A percentile compares a stretch with the other conserved stretches of the same genome.
Conservation (phyloP, 2,888 invertebrate species). For the Plagiodera versicolora region DNA sequence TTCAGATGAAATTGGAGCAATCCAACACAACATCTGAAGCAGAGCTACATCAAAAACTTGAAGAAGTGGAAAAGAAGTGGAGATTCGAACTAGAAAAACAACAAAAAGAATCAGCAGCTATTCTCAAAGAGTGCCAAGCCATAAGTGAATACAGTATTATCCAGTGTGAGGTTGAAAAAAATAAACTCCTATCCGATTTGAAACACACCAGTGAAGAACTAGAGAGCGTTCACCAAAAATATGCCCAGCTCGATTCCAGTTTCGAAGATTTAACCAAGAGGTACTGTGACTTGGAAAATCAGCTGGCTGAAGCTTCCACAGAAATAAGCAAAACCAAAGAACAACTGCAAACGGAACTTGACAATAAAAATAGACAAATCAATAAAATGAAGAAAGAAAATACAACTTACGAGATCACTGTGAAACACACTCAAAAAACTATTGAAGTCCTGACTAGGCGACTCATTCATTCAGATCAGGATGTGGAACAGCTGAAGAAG, state of each 20-base stretch:
- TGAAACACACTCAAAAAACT: constrained; percentile 62
- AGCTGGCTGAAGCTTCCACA: constrained; percentile 20
- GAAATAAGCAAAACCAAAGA: constrained; percentile 33
- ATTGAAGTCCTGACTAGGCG: constrained; percentile 63
- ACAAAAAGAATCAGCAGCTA: constrained; percentile 54
- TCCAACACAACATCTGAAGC: constrained; percentile 43
- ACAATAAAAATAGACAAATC: constrained; percentile 53
- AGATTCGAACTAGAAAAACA: constrained; percentile 54
- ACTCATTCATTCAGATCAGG: constrained; percentile 62
- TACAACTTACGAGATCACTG: constrained; percentile 61
- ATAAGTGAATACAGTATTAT: constrained; percentile 60
- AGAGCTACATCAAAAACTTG: constrained; percentile 54
- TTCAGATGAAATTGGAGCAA: constrained; percentile 47
- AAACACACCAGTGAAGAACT: constrained; percentile 34
- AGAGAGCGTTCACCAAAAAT: constrained; percentile 31
- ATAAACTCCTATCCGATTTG: constrained; percentile 51
- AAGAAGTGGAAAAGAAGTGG: constrained; percentile 54
- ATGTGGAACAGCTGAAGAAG: constrained; percentile 60
- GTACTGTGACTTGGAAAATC: constrained; percentile 5
- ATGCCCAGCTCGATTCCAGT: constrained; percentile 26
- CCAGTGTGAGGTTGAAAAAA: constrained; percentile 59
- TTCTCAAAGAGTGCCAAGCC: constrained; percentile 60
- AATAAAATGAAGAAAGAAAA: constrained; percentile 58
- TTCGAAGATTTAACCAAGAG: constrained; percentile 32
- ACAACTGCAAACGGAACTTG: constrained; percentile 19